A percentile compares a stretch with the other conserved stretches of the same genome.
phyloP scores from a whole-genome alignment of 2,888 invertebrate genomes.

The Lypha dubia region DNA sequence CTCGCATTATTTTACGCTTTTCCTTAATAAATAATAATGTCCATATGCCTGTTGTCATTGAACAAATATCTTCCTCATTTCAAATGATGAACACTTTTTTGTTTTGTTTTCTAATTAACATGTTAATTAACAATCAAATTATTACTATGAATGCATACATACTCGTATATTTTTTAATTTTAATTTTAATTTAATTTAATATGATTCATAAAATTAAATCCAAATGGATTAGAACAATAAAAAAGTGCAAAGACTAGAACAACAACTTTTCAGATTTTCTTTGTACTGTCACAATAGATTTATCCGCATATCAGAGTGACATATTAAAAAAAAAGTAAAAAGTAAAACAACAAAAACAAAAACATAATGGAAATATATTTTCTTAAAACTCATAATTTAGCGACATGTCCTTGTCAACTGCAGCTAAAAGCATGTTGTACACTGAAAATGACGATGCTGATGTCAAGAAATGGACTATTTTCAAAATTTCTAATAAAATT shows the following conservation, averaged over 20 bases:
- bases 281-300: slow-evolving; percentile 69
- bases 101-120: slow-evolving; percentile 49
- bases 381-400: slow-evolving; percentile 56
- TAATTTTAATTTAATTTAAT: slow-evolving; percentile 37
- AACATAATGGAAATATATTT: slow-evolving; percentile 24
- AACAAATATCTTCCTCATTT: slow-evolving; percentile 64
- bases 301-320: slow-evolving; percentile 64
- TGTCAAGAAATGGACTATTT: slow-evolving; percentile 52
- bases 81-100: slow-evolving; percentile 20
- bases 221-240: slow-evolving; percentile 69
- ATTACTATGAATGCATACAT: too few species aligned
- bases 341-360: slow-evolving; percentile 8
- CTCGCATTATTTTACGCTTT: slow-evolving; percentile 15
- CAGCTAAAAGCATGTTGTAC: slow-evolving; percentile 46
- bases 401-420: slow-evolving; percentile 68
- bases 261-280: slow-evolving; percentile 59
- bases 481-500: slow-evolving; percentile 13
- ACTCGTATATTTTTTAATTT: slow-evolving; percentile 33
- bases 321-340: slow-evolving; percentile 53
- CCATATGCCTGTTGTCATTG: slow-evolving; percentile 45
- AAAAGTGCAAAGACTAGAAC: slow-evolving; percentile 33
- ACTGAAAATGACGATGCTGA: slow-evolving; percentile 31
- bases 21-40: slow-evolving; percentile 13
- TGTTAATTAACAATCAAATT: slow-evolving; percentile 62
- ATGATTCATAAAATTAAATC: slow-evolving; percentile 63